phyloP scores from a whole-genome alignment of 2,888 invertebrate species.

The Sylvicola cinctus region DNA sequence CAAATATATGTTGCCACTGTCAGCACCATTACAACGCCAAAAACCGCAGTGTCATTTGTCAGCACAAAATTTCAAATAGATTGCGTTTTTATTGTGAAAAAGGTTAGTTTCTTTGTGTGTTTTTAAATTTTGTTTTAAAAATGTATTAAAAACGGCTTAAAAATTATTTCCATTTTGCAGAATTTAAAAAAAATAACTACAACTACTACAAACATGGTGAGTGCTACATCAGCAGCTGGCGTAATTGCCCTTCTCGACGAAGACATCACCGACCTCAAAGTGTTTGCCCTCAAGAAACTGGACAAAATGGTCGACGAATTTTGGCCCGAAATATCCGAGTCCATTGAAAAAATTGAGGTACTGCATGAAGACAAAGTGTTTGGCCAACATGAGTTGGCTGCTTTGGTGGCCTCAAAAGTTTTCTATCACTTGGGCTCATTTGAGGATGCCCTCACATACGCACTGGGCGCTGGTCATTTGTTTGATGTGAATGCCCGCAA shows the following conservation, averaged over 20 bases:
- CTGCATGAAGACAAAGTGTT: constrained; percentile 83
- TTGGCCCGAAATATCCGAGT: constrained; percentile 98
- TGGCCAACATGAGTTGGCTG: constrained; percentile 78
- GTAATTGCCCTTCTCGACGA: constrained; percentile 91
- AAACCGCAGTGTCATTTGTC: too few species aligned
- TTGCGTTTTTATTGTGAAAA: too few species aligned
- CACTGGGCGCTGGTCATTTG: constrained; percentile 81
- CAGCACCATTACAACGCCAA: too few species aligned
- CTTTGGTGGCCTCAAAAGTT: constrained; percentile 93
- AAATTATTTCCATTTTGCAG: too few species aligned
- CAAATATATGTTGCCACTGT: too few species aligned
- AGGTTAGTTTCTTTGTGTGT: too few species aligned
- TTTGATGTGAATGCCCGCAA: constrained; percentile 88
- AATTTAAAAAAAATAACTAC: too few species aligned
- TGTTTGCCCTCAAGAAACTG: constrained; percentile 81
- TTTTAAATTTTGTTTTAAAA: too few species aligned
- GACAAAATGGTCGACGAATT: constrained; percentile 91
- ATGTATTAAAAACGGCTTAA: too few species aligned
- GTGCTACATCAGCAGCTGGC: constrained; percentile 38
- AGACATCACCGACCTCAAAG: constrained; percentile 78
- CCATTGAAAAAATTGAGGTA: constrained; percentile 93
- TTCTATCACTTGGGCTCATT: constrained; percentile 96
- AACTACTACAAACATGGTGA: too few species aligned
- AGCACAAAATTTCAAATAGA: too few species aligned
- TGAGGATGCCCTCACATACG: constrained; percentile 92